These are phyloP conservation scores for Limnodromus scolopaceus DNA, from an alignment of 2,797 vertebrate species.

Conservation along the genomic window DNA sequence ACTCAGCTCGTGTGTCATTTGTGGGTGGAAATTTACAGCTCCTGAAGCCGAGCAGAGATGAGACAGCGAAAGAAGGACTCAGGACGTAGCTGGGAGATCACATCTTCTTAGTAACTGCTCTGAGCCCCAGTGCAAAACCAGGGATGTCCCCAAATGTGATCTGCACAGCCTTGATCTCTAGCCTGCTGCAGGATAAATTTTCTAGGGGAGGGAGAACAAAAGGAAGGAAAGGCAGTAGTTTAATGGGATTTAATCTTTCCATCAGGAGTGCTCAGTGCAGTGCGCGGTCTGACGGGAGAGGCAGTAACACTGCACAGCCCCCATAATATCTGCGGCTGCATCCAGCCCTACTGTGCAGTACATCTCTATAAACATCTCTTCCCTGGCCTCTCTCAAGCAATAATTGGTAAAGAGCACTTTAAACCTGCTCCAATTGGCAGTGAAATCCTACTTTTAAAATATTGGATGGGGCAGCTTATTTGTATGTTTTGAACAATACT, in stretches of 20 bases:
- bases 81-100: neutral
- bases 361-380: neutral
- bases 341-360: neutral
- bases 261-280: neutral
- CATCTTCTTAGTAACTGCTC: neutral
- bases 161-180: neutral
- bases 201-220: neutral
- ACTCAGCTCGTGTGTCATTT: neutral
- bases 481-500: neutral
- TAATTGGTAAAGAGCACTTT: slow-evolving; percentile 15
- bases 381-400: neutral
- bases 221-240: neutral
- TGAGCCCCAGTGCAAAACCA: neutral
- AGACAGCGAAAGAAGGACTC: neutral
- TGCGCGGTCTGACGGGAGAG: neutral
- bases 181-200: neutral
- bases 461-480: neutral
- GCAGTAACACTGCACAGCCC: neutral
- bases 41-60: neutral
- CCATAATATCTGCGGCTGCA: neutral
- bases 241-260: neutral
- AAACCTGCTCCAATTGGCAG: neutral
- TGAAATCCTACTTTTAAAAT: neutral
- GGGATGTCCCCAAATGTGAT: neutral
- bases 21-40: slow-evolving; percentile 28